Conservation (phyloP, 2,888 invertebrate genomes). For the Brenthis daphne region DNA sequence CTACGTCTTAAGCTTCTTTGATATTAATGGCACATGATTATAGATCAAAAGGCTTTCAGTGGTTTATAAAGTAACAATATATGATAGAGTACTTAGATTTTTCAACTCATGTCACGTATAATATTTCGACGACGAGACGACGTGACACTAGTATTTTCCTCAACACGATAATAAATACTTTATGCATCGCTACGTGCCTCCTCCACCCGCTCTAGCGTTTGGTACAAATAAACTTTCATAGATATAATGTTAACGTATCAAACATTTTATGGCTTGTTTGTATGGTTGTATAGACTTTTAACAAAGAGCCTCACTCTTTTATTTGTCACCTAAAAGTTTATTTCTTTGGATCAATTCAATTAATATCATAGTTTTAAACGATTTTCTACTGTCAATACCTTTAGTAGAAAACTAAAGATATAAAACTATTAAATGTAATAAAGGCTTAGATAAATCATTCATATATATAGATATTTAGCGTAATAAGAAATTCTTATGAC, state of each 20-base stretch:
- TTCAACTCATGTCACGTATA: conserved; percentile 28
- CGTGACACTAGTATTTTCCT: conserved; percentile 29
- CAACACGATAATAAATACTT: conserved; percentile 22
- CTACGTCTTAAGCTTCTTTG: not conserved
- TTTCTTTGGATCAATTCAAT: not conserved
- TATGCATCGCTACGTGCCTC: conserved; percentile 16
- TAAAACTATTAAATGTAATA: too few species aligned
- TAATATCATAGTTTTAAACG: too few species aligned
- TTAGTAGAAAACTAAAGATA: too few species aligned
- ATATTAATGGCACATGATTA: not conserved
- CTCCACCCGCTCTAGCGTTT: not conserved
- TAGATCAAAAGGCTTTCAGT: not conserved
- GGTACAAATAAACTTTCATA: conserved; percentile 9
- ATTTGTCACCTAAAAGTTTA: not conserved
- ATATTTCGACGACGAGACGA: conserved; percentile 30
- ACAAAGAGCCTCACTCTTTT: not conserved
- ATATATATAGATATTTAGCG: too few species aligned
- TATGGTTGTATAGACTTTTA: not conserved
- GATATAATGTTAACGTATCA: not conserved
- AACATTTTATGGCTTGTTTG: conserved; percentile 15
- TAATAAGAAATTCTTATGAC: too few species aligned
- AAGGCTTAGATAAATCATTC: too few species aligned
- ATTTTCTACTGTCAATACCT: too few species aligned
- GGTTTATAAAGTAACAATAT: not conserved
- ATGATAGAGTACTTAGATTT: conserved; percentile 8